A percentile compares a stretch with the other conserved stretches of the same genome.
Conservation (phyloP, 2,797 vertebrate genomes). For the Karalla daura region DNA sequence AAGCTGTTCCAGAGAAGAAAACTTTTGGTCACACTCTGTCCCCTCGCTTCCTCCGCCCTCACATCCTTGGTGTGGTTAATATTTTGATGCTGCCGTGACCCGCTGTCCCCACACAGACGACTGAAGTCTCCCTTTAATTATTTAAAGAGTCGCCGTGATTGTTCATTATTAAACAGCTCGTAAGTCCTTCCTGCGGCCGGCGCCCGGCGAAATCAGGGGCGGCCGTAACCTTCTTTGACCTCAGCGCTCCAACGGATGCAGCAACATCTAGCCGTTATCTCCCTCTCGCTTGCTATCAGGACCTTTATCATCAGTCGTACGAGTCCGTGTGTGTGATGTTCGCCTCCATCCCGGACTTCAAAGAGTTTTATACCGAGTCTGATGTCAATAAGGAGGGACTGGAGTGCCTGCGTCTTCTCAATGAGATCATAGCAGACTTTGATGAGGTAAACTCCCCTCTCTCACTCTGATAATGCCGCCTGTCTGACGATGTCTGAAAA, state of each 20-base stretch:
- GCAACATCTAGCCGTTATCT: slow-evolving; percentile 31
- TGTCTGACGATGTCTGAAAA: not conserved
- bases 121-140: slow-evolving; percentile 41
- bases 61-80: slow-evolving; percentile 19
- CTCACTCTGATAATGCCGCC: slow-evolving; percentile 16
- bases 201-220: not conserved
- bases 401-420: slow-evolving; percentile 96
- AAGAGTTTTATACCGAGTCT: slow-evolving; percentile 98
- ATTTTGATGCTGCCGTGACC: slow-evolving; percentile 8
- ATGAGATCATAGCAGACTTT: slow-evolving; percentile 98
- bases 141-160: slow-evolving; percentile 30
- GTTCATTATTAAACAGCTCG: slow-evolving; percentile 13
- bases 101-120: slow-evolving; percentile 31
- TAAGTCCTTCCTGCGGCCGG: slow-evolving; percentile 19
- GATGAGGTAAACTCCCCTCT: slow-evolving; percentile 88
- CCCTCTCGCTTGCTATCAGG: slow-evolving; percentile 80
- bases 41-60: slow-evolving; percentile 15
- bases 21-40: not conserved
- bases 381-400: slow-evolving; percentile 98
- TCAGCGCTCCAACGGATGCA: slow-evolving; percentile 10
- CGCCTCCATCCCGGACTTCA: slow-evolving; percentile 98
- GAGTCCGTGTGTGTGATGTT: slow-evolving; percentile 98
- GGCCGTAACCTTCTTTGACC: slow-evolving; percentile 8
- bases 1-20: not conserved
- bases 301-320: slow-evolving; percentile 96